These are phyloP conservation scores for Hecatera dysodea DNA, from an alignment of 2,888 invertebrate genomes.

Conservation along the genomic window DNA sequence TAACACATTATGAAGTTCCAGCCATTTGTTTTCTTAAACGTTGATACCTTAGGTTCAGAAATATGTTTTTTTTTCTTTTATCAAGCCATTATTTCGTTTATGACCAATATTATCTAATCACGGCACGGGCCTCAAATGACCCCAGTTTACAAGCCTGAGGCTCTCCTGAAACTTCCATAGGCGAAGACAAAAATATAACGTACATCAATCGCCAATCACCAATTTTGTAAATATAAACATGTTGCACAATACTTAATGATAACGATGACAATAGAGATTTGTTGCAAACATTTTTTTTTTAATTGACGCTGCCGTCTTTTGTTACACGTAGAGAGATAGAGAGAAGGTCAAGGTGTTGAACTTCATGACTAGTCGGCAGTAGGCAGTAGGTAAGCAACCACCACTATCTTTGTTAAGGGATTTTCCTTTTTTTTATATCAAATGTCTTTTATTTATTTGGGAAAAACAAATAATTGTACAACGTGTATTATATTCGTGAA, in stretches of 20 bases:
- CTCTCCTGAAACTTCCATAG: slow-evolving; percentile 24
- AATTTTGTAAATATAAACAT: not conserved
- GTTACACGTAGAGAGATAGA: slow-evolving; percentile 11
- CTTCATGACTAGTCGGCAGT: not conserved
- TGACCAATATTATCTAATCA: slow-evolving; percentile 28
- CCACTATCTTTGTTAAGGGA: no score
- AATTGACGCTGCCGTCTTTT: not conserved
- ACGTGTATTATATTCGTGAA: no score
- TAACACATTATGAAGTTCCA: not conserved
- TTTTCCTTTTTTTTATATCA: no score
- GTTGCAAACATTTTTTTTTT: not conserved
- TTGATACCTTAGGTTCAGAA: not conserved
- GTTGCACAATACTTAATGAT: slow-evolving; percentile 32
- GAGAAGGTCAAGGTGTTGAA: slow-evolving; percentile 26
- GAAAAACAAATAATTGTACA: no score
- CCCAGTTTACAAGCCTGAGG: slow-evolving; percentile 4
- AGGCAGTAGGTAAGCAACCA: not conserved
- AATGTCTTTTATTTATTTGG: no score
- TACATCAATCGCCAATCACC: not conserved
- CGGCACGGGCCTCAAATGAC: slow-evolving; percentile 26
- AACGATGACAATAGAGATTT: not conserved
- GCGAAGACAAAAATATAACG: not conserved
- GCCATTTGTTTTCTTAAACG: not conserved
- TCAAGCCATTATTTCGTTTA: not conserved
- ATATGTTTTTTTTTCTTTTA: not conserved